Conservation (phyloP, 2,888 invertebrate genomes). For the Phlogophora meticulosa region DNA sequence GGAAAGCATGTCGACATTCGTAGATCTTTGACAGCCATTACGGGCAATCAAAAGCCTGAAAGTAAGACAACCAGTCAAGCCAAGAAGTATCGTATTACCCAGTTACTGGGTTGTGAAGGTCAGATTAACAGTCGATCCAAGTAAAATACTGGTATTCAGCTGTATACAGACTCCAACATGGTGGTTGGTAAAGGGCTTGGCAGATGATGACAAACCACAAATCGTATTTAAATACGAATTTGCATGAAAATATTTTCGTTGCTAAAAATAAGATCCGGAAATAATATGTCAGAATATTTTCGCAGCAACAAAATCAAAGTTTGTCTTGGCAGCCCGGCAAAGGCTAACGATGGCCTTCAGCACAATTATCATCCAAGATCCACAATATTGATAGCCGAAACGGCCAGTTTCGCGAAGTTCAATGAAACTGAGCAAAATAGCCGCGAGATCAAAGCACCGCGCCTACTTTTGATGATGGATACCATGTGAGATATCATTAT, state of each 20-base stretch:
- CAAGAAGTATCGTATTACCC: no score
- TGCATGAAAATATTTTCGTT: conserved; percentile 10
- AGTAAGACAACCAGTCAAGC: no score
- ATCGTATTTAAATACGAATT: no score
- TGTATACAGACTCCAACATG: no score
- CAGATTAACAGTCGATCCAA: no score
- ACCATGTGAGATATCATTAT: conserved; percentile 35
- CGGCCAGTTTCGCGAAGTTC: conserved; percentile 55
- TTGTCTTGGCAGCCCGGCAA: conserved; percentile 52
- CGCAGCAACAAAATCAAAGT: conserved; percentile 39
- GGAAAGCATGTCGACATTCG: no score
- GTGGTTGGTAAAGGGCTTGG: no score
- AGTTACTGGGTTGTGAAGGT: no score
- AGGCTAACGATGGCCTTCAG: conserved; percentile 20
- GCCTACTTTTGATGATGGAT: conserved; percentile 53
- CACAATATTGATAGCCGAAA: conserved; percentile 58
- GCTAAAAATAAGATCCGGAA: conserved; percentile 22
- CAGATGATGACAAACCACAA: no score
- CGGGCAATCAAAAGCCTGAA: no score
- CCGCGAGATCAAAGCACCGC: conserved; percentile 56
- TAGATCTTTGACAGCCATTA: no score
- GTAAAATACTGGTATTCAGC: no score
- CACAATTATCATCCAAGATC: conserved; percentile 49
- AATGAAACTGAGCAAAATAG: conserved; percentile 55
- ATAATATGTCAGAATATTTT: conserved; percentile 50